A percentile compares a stretch with the other conserved stretches of the same genome.
Evolutionary conservation across 2,888 invertebrate genomes (phyloP).

Genomic region (Meloe dianella): DNA sequence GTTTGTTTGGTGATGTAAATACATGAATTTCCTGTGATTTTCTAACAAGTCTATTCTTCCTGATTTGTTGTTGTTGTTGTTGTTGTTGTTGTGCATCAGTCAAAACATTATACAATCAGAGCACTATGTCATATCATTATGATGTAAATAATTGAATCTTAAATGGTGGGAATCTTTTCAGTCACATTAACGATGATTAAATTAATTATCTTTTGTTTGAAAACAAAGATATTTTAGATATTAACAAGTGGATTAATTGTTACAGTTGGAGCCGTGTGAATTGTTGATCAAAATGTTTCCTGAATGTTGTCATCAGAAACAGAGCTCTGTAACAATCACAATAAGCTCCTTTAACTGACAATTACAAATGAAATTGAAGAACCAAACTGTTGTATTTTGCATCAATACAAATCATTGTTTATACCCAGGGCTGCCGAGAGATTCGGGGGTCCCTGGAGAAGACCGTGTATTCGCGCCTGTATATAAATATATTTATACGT

Average conservation of each 20-base stretch:
- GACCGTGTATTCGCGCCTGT: no score
- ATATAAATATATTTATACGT: no score
- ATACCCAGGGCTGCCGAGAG: no score
- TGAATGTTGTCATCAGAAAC: neutral
- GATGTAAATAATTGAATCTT: constrained; percentile 5
- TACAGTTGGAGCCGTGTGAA: neutral
- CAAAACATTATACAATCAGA: constrained; percentile 19
- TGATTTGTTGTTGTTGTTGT: constrained; percentile 14
- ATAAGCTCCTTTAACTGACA: no score
- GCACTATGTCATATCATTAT: constrained; percentile 22
- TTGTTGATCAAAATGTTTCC: neutral
- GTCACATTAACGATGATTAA: no score
- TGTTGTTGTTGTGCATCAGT: neutral
- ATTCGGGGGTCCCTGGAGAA: no score
- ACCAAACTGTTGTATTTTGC: no score
- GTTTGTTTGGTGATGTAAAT: constrained; percentile 9
- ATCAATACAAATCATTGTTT: no score
- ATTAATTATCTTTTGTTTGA: neutral
- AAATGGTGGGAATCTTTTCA: neutral
- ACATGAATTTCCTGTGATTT: constrained; percentile 12
- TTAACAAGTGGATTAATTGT: neutral
- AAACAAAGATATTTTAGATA: neutral
- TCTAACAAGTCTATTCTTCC: constrained; percentile 9
- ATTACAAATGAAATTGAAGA: no score
- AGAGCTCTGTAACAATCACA: neutral